Evolutionary conservation across 2,797 vertebrate genomes (phyloP).

Genomic region (Oreochromis mossambicus): DNA sequence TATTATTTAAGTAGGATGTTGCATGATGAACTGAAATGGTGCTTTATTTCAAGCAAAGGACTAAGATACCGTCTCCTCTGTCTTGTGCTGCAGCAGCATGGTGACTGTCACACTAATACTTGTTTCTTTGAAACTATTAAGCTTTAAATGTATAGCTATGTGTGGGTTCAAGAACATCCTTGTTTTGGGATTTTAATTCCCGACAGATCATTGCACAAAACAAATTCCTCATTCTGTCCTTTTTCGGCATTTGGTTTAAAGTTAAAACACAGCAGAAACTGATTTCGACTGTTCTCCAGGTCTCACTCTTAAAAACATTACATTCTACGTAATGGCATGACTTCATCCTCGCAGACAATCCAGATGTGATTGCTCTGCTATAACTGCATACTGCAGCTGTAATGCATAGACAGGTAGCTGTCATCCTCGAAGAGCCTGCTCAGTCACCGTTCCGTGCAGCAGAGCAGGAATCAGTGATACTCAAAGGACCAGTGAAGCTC

Average conservation of each 20-base stretch:
- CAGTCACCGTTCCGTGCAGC: not conserved
- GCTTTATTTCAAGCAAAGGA: not conserved
- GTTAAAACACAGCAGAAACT: not conserved
- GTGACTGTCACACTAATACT: not conserved
- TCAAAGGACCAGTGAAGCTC: slow-evolving; percentile 34
- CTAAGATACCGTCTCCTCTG: not conserved
- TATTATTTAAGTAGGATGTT: not conserved
- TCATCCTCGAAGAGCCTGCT: not conserved
- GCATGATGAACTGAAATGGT: not conserved
- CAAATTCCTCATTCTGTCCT: not conserved
- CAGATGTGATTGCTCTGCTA: not conserved
- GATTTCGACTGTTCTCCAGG: not conserved
- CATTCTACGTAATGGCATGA: slow-evolving; percentile 6
- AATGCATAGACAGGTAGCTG: not conserved
- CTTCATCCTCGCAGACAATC: not conserved
- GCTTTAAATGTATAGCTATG: not conserved
- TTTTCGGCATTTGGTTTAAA: not conserved
- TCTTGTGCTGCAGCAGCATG: not conserved
- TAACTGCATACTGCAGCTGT: not conserved
- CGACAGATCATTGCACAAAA: not conserved
- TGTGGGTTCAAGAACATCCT: not conserved
- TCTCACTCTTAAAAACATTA: not conserved
- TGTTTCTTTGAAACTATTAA: not conserved
- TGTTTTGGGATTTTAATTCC: not conserved
- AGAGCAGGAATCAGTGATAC: slow-evolving; percentile 18